phyloP scores from a whole-genome alignment of 2,797 vertebrate genomes.

The Corythornis leucogaster region DNA sequence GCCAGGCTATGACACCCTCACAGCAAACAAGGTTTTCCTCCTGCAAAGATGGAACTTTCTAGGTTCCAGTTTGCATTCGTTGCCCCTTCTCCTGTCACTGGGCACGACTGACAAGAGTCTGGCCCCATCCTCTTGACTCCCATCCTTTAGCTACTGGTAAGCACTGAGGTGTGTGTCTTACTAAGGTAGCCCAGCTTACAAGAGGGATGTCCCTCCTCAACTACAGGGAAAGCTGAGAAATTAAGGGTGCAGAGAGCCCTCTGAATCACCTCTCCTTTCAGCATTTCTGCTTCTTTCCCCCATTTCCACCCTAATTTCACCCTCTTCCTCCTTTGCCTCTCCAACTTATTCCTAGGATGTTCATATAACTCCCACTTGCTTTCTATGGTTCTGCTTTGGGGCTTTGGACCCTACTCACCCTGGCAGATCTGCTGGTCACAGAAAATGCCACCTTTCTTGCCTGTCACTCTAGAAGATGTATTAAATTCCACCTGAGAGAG shows the following conservation, averaged over 20 bases:
- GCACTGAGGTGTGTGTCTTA: not conserved
- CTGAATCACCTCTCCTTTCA: not conserved
- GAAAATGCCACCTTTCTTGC: not conserved
- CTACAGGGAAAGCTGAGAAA: not conserved
- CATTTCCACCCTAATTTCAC: not conserved
- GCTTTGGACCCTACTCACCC: not conserved
- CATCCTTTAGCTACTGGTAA: not conserved
- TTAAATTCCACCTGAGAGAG: not conserved
- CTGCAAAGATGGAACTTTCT: not conserved
- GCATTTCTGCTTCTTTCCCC: not conserved
- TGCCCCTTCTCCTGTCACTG: not conserved
- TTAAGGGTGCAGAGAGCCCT: not conserved
- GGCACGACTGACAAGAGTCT: not conserved
- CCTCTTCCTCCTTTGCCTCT: not conserved
- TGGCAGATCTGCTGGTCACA: not conserved
- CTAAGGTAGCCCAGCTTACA: fast-evolving
- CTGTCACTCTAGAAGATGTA: not conserved
- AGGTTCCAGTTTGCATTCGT: not conserved
- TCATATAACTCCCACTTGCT: not conserved
- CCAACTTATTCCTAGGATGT: not conserved
- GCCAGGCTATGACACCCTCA: not conserved
- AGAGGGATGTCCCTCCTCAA: not conserved
- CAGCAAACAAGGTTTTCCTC: not conserved
- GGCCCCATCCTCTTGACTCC: not conserved
- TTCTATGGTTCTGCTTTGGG: not conserved